phyloP scores from a whole-genome alignment of 2,113 vertebrate genomes.

The Plecturocebus donacophilus region DNA sequence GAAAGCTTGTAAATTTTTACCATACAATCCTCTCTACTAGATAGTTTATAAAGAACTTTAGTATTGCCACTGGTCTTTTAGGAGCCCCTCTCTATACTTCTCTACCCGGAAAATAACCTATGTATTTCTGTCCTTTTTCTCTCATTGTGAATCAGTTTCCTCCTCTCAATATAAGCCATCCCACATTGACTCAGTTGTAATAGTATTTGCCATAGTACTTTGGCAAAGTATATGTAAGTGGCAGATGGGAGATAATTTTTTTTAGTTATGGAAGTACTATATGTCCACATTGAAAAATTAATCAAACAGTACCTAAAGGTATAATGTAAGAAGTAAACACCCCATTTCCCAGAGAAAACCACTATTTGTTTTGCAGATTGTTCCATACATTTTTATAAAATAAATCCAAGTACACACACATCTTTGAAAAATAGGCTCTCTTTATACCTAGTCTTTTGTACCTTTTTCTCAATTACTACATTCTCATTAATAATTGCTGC shows the following conservation, averaged over 20 bases:
- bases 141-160: neutral
- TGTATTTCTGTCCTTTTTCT: neutral
- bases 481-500: neutral
- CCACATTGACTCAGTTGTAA: neutral
- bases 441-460: neutral
- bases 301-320: neutral
- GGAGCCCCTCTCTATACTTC: neutral
- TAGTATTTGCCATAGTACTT: neutral
- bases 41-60: neutral
- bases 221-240: neutral
- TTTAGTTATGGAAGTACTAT: neutral
- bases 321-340: neutral
- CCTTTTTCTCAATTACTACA: neutral
- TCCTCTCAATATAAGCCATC: neutral
- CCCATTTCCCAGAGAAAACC: neutral
- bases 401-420: neutral
- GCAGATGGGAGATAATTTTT: neutral
- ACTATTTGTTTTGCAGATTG: neutral
- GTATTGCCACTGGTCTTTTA: neutral
- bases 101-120: neutral
- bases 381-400: neutral
- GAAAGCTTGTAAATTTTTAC: neutral
- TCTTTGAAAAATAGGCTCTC: constrained; percentile 1
- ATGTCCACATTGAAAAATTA: neutral
- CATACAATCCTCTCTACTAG: neutral